phyloP scores from a whole-genome alignment of 2,888 invertebrate species.

The Parasteatoda lunata region DNA sequence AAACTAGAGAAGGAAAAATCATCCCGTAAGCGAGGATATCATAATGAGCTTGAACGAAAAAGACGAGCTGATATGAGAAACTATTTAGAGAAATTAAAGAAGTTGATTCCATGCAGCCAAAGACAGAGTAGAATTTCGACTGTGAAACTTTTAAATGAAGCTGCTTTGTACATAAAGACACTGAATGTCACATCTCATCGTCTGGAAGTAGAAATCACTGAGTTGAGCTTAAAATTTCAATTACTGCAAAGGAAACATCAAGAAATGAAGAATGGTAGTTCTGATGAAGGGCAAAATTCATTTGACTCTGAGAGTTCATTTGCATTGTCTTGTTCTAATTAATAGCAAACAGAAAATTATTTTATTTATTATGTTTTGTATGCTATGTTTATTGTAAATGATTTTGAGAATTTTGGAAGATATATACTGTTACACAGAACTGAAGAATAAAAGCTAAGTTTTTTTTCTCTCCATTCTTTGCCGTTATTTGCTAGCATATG shows the following conservation, averaged over 20 bases:
- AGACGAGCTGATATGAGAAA: conserved; percentile 46
- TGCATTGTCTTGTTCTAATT: no score
- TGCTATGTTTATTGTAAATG: no score
- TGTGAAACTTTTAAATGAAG: conserved; percentile 45
- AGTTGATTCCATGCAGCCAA: conserved; percentile 1
- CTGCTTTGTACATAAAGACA: conserved; percentile 10
- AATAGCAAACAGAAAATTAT: no score
- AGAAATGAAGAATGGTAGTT: background rate
- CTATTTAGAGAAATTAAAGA: conserved; percentile 29
- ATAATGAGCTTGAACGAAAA: conserved; percentile 57
- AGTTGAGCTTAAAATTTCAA: conserved; percentile 1
- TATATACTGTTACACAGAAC: no score
- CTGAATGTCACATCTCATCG: conserved; percentile 20
- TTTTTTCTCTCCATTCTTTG: no score
- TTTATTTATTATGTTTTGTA: no score
- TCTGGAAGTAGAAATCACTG: conserved; percentile 24
- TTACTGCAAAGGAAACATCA: conserved; percentile 1
- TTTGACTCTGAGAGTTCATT: no score
- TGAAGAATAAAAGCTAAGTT: no score
- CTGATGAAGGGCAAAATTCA: no score
- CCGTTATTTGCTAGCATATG: no score
- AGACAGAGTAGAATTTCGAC: conserved; percentile 39
- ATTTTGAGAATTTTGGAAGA: no score
- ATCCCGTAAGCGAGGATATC: conserved; percentile 34
- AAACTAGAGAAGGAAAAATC: conserved; percentile 16